phyloP scores from a whole-genome alignment of 2,797 vertebrate species.

The Psittacula echo region DNA sequence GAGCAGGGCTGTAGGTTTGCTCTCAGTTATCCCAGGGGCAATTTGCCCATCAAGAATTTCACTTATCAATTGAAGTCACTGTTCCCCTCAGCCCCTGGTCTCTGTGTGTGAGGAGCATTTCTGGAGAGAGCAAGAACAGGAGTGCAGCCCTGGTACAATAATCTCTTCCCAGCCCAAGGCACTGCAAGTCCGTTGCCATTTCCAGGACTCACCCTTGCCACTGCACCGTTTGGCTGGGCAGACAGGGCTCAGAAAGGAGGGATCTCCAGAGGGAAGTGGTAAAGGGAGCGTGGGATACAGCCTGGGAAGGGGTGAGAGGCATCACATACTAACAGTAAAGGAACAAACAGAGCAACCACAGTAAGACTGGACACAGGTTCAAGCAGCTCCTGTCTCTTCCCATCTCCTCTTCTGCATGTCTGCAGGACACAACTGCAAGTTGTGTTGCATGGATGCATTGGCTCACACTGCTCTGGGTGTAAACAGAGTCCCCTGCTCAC shows the following conservation, averaged over 20 bases:
- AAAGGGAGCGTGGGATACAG: background rate
- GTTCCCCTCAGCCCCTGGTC: background rate
- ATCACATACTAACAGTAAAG: fast-evolving
- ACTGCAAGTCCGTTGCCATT: background rate
- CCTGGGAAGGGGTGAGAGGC: fast-evolving
- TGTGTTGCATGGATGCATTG: fast-evolving
- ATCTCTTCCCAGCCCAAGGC: slow-evolving; percentile 9
- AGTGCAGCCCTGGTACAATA: background rate
- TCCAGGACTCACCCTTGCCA: background rate
- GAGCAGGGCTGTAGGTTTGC: background rate
- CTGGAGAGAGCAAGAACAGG: background rate
- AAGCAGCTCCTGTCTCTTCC: background rate
- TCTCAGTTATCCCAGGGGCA: background rate
- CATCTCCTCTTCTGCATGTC: background rate
- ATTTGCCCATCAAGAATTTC: background rate
- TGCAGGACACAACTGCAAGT: background rate
- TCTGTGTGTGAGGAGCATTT: background rate
- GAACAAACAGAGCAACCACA: background rate
- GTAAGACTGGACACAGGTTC: background rate
- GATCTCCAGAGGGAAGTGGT: background rate
- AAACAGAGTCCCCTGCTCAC: background rate
- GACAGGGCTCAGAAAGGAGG: background rate
- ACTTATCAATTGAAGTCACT: background rate
- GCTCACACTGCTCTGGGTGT: background rate
- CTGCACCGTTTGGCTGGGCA: background rate